Evolutionary conservation across 2,113 vertebrate species (phyloP), one percentile per base, ranked within the genome.

Genomic region (Otis tarda): DNA sequence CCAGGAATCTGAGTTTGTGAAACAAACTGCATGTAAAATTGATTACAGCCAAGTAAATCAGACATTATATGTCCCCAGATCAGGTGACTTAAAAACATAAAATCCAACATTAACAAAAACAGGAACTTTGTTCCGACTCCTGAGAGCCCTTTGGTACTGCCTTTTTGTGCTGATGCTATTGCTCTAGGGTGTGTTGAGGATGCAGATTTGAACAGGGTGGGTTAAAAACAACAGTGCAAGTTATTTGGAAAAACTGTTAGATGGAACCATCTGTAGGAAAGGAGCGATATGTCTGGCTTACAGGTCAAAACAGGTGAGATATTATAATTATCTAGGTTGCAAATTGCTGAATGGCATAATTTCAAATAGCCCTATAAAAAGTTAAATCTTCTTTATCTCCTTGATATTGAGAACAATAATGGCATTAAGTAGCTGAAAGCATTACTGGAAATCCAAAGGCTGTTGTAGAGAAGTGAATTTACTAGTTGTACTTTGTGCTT

Each of bases 231-330:
- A 90, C 91, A 88, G 57, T 1, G 9, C 30, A 33, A 65, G 49
- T 78, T 88, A 81, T 89, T 55, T 60, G 94, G 91, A 96, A 96
- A 94, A 94, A 77, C 15, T 23, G 57, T 50, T 64, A 20, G 61
- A 35, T 87, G 80, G 94, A 91, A 96, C 50, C 63, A 75, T 10
- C 61, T 57, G 74, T 25, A 82, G 92, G 83, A 84, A 76, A 87
- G 82, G 49, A 76, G 87, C 27, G 2, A 5, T 8, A 8, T 9
- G 37, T 12, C 64, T 77, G 92, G 76, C 63, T 89, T 19, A 21
- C 27, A 33, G 86, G 13, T n/a, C 73, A 77, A 63, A 55, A 83
- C 20, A 83, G 92, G 75, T 43, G 83, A 70, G 45, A 28, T 47
- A 28, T 47, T 63, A 80, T 55, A 12, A 9, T 39, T 53, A 45